Evolutionary conservation across 2,888 invertebrate species (phyloP), one percentile per base, ranked within the genome.

Genomic region (Teleiodes luculella): DNA sequence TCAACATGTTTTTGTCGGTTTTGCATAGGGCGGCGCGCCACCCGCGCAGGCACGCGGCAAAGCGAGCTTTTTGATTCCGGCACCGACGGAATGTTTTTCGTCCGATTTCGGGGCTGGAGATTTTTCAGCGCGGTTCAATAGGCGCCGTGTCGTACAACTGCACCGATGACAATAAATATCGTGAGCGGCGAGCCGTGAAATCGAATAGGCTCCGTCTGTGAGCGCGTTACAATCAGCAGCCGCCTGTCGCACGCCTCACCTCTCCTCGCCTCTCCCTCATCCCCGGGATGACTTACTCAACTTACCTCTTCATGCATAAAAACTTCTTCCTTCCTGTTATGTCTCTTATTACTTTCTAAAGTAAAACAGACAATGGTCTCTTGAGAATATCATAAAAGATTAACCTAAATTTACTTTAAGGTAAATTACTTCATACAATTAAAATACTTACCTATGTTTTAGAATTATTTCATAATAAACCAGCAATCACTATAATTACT

Each of bases 141-240:
- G 84, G 83, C 84, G 77, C 71, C 84, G 83, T 86, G 88, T 86
- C 87, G 86, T 86, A 83, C 86, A 82, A 86, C 82, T 87, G 86
- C 85, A 86, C 85, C 87, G 88, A 87, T 88, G 88, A 88, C 86
- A 88, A 88, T 89, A 89, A 89, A 89, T 88, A 88, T 86, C 85
- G 80, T 72, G 72, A 75, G 88, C 87, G 86, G 76, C 86, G 86
- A 88, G 88, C 86, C 89, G 83, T 89, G 88, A 88, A 89, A 89
- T 89, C 88, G 88, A 89, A 89, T 88, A 88, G 88, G 88, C 88
- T 86, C 81, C 87, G 86, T 84, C 86, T 87, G 86, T 84, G 87
- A 86, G 81, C 83, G 85, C 83, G 87, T 87, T 86, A 88, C 88
- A 88, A 88, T 88, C 88, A 88, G 85, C 87, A 82, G 85, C 75